Base-by-base conservation (phyloP, 2,797 vertebrate species). In the Peromyscus aztecus region DNA sequence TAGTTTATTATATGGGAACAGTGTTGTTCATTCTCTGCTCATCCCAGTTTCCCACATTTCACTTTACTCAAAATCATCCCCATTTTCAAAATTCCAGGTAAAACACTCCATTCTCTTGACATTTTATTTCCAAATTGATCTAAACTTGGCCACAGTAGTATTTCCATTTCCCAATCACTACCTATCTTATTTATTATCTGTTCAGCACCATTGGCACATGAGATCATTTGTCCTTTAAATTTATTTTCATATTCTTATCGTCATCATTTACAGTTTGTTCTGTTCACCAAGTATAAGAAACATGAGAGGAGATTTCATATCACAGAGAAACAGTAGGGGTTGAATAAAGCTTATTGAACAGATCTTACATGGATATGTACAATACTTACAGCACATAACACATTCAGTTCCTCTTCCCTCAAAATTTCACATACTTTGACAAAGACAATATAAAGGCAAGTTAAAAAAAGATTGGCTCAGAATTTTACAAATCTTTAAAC, bases 41-140 rank as follows among this genome's bases (percentile, higher is more conserved):
- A 21, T 63, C 6, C 61, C 6, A 46, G 14, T 31, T 17, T 85
- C 10, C 29, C 14, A 43, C 24, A 83, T 82, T 10, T 23, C 27
- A 83, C 57, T 43, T 43, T 29, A 43, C 9, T 31, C 37, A 2
- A 81, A 67, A 63, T 76, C 34, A 5, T 49, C 82, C 37, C 17
- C 23, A 46, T 76, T 80, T 37, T 31, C n/a, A 89, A 67, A 85
- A 31, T 9, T 9, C 8, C 27, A 91, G 40, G 4, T 71, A 83
- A 63, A 43, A 52, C 46, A 43, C 3, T 89, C 12, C 27, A 34
- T 92, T 87, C 59, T 63, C 67, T 90, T 63, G 19, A 46, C 29
- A 65, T 13, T 90, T 84, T 57, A 73, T 92, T 93, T 93, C 31
- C 14, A 92, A 69, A 59, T 40, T 92, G 11, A 90, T 4, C 14